Conservation (phyloP, 2,113 vertebrate genomes). For the Cromileptes altivelis region DNA sequence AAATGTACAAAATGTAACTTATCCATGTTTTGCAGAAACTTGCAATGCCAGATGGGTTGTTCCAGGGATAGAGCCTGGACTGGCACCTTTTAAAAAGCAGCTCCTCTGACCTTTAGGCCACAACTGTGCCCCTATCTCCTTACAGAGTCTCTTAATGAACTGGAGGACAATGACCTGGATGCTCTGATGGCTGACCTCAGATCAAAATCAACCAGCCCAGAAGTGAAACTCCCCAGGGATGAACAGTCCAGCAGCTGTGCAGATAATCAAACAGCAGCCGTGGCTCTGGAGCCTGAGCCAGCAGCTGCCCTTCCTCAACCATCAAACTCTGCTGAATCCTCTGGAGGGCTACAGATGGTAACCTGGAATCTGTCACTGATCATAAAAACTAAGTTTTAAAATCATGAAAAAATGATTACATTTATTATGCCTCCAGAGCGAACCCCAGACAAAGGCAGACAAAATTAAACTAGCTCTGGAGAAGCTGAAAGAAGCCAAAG, state of each 20-base stretch:
- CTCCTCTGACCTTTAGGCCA: background rate
- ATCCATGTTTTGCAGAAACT: no score
- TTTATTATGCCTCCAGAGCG: conserved; percentile 79
- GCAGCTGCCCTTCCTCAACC: conserved; percentile 1
- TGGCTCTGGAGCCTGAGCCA: background rate
- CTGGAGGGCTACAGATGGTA: conserved; percentile 19
- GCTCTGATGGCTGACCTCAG: conserved; percentile 92
- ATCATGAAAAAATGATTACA: background rate
- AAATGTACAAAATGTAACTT: no score
- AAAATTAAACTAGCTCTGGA: conserved; percentile 93
- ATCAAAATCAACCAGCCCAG: conserved; percentile 59
- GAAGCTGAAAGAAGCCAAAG: conserved; percentile 94
- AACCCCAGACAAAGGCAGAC: conserved; percentile 89
- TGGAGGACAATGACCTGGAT: conserved; percentile 94
- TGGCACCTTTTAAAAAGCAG: background rate
- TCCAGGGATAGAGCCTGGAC: background rate
- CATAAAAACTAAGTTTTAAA: background rate
- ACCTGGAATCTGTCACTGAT: background rate
- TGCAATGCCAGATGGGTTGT: no score
- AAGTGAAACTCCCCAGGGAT: background rate
- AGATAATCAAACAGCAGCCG: background rate
- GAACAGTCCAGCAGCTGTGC: background rate
- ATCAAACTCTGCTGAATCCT: background rate
- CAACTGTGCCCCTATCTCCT: background rate
- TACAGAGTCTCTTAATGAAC: conserved; percentile 89